Conservation (phyloP, 2,113 vertebrate species). For the Clarias magur region DNA sequence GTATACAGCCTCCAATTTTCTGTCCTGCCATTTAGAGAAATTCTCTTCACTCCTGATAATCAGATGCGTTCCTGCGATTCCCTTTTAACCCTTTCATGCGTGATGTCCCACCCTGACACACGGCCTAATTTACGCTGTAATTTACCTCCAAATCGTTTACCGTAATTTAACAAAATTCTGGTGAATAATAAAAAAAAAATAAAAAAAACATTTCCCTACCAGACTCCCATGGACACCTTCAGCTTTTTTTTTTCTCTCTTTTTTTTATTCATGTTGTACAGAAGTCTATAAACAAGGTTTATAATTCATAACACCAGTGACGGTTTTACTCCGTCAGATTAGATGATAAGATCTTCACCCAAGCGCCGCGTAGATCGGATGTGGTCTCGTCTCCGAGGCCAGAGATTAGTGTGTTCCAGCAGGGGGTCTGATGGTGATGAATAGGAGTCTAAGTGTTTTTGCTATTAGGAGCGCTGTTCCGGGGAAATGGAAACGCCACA, state of each 20-base stretch:
- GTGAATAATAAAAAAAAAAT: not conserved
- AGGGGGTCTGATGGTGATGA: not conserved
- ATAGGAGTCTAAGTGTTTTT: slow-evolving; percentile 2
- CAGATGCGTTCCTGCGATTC: not conserved
- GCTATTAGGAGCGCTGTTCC: not conserved
- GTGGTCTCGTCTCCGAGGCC: not conserved
- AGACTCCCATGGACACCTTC: not conserved
- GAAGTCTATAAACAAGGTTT: not conserved
- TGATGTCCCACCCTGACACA: not conserved
- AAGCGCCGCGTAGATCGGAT: not conserved
- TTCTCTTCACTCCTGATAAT: slow-evolving; percentile 36
- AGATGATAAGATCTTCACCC: not conserved
- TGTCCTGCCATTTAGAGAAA: slow-evolving; percentile 19
- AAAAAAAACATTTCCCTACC: not conserved
- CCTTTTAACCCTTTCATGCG: not conserved
- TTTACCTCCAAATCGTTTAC: not conserved
- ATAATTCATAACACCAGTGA: not conserved
- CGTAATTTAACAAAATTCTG: not conserved
- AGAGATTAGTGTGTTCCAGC: not conserved
- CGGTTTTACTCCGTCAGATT: not conserved
- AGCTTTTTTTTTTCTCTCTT: not conserved
- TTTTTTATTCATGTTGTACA: not conserved
- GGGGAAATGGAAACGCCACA: slow-evolving; percentile 6
- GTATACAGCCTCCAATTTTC: slow-evolving; percentile 34
- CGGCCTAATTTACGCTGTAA: not conserved